Evolutionary conservation across 2,113 vertebrate species (phyloP).

Genomic region (Galbula dea): DNA sequence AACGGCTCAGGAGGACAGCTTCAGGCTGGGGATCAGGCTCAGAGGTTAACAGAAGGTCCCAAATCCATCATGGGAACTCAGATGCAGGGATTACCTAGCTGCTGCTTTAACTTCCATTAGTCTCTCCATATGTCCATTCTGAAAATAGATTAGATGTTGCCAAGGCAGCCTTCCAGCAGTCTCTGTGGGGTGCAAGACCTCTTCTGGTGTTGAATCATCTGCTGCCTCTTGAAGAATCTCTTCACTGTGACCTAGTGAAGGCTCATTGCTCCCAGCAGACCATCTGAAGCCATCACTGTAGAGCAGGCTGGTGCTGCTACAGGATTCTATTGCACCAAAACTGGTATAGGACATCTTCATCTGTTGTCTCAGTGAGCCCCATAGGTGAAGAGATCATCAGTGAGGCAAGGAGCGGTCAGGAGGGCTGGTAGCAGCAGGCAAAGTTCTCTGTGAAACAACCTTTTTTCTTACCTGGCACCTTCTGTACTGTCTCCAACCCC

Average conservation of each 20-base stretch:
- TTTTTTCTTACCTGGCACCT: neutral
- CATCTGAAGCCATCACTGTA: neutral
- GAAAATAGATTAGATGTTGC: neutral
- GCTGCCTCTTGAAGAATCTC: neutral
- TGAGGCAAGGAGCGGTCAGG: neutral
- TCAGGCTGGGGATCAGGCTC: neutral
- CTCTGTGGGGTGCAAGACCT: neutral
- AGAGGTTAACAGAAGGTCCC: neutral
- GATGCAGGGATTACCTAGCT: neutral
- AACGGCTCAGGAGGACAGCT: neutral
- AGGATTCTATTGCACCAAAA: neutral
- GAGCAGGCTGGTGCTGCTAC: neutral
- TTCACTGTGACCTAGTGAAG: neutral
- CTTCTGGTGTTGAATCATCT: neutral
- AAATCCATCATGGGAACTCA: neutral
- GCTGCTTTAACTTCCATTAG: neutral
- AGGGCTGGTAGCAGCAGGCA: neutral
- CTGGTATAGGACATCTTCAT: rapidly evolving
- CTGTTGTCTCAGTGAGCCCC: neutral
- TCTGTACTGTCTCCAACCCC: neutral
- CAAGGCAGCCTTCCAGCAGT: neutral
- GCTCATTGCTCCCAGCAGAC: neutral
- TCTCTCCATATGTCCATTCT: neutral
- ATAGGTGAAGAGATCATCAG: rapidly evolving
- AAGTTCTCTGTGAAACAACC: neutral